A percentile compares a stretch with the other conserved stretches of the same genome.
Evolutionary conservation across 1,140 invertebrate genomes (phyloP).

Genomic region (Cardiocondyla obscurior): DNA sequence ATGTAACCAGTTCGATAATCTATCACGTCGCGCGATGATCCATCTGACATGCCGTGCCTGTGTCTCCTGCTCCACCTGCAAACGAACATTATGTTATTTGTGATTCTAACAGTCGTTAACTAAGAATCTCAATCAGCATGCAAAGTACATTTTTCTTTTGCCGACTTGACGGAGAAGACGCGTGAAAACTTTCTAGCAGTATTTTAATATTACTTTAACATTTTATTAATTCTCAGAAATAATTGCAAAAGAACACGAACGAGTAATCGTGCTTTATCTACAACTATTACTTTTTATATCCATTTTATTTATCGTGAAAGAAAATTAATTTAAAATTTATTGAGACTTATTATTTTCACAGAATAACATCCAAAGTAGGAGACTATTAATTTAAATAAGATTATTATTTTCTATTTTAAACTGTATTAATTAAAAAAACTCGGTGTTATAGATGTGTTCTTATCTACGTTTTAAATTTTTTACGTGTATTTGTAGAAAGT

Average conservation of each 20-base stretch:
- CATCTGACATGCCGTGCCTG: slow-evolving; percentile 86
- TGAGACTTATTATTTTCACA: not conserved
- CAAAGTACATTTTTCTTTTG: slow-evolving; percentile 9
- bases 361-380: not conserved
- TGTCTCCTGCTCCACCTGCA: slow-evolving; percentile 88
- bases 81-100: slow-evolving; percentile 55
- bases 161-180: not conserved
- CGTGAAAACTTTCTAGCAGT: slow-evolving; percentile 47
- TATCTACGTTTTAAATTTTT: not conserved
- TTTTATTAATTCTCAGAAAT: not conserved
- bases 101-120: not conserved
- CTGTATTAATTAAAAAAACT: not conserved
- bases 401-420: not conserved
- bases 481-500: slow-evolving; percentile 24
- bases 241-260: not conserved
- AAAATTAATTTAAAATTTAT: not conserved
- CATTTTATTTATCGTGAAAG: not conserved
- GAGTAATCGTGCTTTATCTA: not conserved
- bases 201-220: not conserved
- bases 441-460: not conserved
- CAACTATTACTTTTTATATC: not conserved
- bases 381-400: not conserved
- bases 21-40: slow-evolving; percentile 87
- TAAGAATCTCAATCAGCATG: slow-evolving; percentile 34
- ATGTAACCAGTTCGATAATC: slow-evolving; percentile 96